Percentiles rank a stretch among this genome's conserved stretches.
Conservation (phyloP, 2,113 vertebrate genomes). For the Entosphenus tridentatus region DNA sequence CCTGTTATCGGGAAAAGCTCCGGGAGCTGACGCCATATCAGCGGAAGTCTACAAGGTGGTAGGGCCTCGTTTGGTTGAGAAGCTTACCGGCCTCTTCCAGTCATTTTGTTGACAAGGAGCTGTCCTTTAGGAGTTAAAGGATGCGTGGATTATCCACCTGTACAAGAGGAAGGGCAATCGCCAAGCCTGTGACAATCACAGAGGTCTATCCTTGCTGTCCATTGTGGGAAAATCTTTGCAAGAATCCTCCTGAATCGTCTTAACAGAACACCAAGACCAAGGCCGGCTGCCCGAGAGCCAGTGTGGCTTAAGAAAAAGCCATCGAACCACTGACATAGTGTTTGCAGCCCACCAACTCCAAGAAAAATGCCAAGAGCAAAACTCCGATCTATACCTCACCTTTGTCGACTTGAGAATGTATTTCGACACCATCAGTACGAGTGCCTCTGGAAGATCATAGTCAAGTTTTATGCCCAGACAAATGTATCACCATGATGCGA, state of each 20-base stretch:
- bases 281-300: not conserved
- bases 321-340: not conserved
- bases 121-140: not conserved
- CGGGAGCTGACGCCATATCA: not conserved
- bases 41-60: not conserved
- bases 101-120: not conserved
- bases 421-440: not conserved
- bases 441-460: not conserved
- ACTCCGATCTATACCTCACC: not conserved
- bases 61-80: not conserved
- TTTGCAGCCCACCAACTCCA: not conserved
- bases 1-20: not conserved
- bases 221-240: not conserved
- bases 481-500: too few relatives aligned
- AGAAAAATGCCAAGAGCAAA: not conserved
- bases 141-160: conserved; percentile 1
- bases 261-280: not conserved
- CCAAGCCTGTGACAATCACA: not conserved
- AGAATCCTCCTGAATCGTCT: conserved; percentile 4
- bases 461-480: not conserved
- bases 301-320: not conserved
- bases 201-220: not conserved
- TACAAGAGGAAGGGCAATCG: not conserved
- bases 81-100: not conserved
- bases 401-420: not conserved